These are phyloP conservation scores for Cossypha caffra DNA, from an alignment of 2,797 vertebrate species.

Conservation along the genomic window DNA sequence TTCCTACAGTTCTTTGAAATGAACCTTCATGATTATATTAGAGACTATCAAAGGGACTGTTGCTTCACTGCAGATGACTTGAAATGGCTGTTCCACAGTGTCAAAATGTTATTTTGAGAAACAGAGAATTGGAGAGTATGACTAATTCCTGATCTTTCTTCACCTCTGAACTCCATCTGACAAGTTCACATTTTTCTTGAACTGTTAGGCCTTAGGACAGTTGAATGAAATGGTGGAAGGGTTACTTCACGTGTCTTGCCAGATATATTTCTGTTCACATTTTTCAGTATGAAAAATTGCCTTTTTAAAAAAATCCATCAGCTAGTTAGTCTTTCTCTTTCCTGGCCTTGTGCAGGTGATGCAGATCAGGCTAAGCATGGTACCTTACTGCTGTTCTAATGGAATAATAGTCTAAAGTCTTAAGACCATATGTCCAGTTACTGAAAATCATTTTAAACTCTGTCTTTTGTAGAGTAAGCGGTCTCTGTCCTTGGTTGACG, in stretches of 20 bases:
- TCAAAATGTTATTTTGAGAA: neutral
- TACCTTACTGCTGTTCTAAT: neutral
- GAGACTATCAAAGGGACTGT: neutral
- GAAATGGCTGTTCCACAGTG: neutral
- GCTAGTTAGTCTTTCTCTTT: neutral
- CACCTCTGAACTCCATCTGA: neutral
- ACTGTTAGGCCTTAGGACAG: neutral
- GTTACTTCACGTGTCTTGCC: neutral
- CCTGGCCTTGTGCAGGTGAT: neutral
- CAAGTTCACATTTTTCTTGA: neutral
- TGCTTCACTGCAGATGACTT: neutral
- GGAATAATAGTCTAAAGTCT: neutral
- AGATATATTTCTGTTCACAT: neutral
- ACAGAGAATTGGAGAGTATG: neutral
- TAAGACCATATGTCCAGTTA: neutral
- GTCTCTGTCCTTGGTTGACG: neutral
- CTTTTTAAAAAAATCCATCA: neutral
- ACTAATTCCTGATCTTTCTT: neutral
- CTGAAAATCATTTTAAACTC: neutral
- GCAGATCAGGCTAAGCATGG: neutral
- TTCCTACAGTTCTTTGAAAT: neutral
- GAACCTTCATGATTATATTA: neutral
- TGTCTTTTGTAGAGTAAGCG: neutral
- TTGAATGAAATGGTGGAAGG: neutral
- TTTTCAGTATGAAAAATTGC: neutral